A percentile compares a stretch with the other conserved stretches of the same genome.
These are phyloP conservation scores for Platysteira castanea DNA, from an alignment of 2,113 vertebrate genomes.

Conservation along the genomic window DNA sequence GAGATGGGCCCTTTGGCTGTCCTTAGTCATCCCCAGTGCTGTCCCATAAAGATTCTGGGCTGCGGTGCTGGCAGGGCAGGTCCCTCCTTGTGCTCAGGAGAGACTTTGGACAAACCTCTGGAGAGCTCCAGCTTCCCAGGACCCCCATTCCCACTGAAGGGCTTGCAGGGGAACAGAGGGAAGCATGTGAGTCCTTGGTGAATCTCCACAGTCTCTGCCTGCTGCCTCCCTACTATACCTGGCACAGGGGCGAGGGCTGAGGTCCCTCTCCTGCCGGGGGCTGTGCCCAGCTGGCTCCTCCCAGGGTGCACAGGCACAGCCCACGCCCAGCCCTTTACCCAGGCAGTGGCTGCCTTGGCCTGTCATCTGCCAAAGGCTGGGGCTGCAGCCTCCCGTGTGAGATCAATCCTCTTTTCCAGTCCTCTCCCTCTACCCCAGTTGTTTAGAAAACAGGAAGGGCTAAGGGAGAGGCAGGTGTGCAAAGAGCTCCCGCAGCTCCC, in stretches of 20 bases:
- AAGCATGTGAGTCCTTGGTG: not conserved
- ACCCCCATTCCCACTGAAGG: rapidly evolving
- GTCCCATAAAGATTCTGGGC: not conserved
- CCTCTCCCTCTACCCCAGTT: not conserved
- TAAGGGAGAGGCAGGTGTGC: constrained; percentile 15
- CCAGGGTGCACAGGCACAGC: not conserved
- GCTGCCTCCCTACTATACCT: not conserved
- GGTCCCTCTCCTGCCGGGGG: not conserved
- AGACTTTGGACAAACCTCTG: not conserved
- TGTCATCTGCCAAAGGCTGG: not conserved
- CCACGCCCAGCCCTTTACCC: not conserved
- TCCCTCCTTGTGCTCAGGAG: not conserved
- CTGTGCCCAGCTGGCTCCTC: not conserved
- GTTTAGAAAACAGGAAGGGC: not conserved
- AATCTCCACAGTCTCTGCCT: not conserved
- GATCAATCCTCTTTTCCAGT: not conserved
- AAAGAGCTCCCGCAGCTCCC: not conserved
- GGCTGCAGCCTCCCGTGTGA: not conserved
- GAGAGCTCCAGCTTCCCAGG: not conserved
- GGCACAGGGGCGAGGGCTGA: rapidly evolving
- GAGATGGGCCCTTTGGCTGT: not conserved
- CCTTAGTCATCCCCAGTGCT: not conserved
- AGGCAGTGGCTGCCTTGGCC: not conserved
- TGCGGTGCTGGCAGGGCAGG: not conserved
- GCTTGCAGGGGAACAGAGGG: not conserved